These are phyloP conservation scores for Sphaerolaimus hirsutus DNA, from an alignment of 2,888 invertebrate species.

Conservation along the genomic window DNA sequence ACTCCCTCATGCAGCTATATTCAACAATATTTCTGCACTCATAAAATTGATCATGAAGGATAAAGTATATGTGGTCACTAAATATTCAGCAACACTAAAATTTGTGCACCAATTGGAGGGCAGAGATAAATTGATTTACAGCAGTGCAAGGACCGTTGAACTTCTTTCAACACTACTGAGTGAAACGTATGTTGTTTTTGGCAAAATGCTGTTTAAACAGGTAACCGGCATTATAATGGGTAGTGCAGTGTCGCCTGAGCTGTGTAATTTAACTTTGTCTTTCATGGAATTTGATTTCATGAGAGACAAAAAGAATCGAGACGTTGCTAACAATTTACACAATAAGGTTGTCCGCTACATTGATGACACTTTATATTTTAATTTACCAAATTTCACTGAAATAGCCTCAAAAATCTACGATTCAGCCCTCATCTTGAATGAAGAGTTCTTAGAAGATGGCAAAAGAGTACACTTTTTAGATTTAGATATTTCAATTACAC, in stretches of 20 bases:
- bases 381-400: too few relatives aligned
- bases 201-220: not conserved
- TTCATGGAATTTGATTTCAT: not conserved
- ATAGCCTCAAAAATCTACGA: too few relatives aligned
- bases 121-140: too few relatives aligned
- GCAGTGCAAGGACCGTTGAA: too few relatives aligned
- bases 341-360: not conserved
- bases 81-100: too few relatives aligned
- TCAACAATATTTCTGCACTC: not conserved
- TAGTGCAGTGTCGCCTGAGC: not conserved
- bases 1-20: not conserved
- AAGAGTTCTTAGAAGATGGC: too few relatives aligned
- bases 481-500: too few relatives aligned
- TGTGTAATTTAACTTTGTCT: not conserved
- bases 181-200: not conserved
- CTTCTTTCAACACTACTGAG: not conserved
- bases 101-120: too few relatives aligned
- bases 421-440: too few relatives aligned
- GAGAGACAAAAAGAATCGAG: not conserved
- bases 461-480: too few relatives aligned
- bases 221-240: not conserved
- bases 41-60: not conserved
- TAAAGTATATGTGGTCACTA: too few relatives aligned
- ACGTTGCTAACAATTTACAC: not conserved
- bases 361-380: too few relatives aligned